These are phyloP conservation scores for Lasius platythorax DNA, from an alignment of 2,888 invertebrate species.

Conservation along the genomic window DNA sequence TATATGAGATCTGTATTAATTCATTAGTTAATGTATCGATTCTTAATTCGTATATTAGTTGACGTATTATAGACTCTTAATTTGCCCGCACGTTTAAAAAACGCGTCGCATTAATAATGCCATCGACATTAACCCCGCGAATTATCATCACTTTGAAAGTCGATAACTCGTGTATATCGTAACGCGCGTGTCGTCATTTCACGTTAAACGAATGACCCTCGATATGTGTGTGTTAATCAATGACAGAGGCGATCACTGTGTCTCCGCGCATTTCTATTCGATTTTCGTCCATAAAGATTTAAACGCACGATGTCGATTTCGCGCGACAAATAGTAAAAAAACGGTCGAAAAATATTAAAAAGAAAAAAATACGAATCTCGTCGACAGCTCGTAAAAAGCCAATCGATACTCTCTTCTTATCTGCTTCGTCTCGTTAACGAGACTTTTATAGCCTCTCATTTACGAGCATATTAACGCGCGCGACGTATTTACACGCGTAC, in stretches of 20 bases:
- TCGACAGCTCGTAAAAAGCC: background rate
- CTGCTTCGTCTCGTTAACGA: slow-evolving; percentile 17
- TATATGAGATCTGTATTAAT: slow-evolving; percentile 62
- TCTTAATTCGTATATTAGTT: slow-evolving; percentile 17
- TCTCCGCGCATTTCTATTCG: background rate
- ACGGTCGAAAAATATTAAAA: background rate
- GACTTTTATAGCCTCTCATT: slow-evolving; percentile 20
- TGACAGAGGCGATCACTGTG: slow-evolving; percentile 5
- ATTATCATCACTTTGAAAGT: slow-evolving; percentile 3
- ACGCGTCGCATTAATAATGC: background rate
- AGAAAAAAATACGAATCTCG: slow-evolving; percentile 9
- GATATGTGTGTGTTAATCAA: slow-evolving; percentile 8
- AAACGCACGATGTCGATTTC: slow-evolving; percentile 6
- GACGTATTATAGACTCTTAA: background rate
- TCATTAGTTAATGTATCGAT: background rate
- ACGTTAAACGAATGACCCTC: slow-evolving; percentile 6
- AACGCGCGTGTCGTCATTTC: slow-evolving; percentile 11
- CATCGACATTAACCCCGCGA: background rate
- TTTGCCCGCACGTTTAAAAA: slow-evolving; percentile 6
- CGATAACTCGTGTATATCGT: background rate
- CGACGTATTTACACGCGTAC: slow-evolving; percentile 9
- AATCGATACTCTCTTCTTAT: slow-evolving; percentile 38
- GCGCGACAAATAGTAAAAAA: background rate
- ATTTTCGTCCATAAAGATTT: background rate
- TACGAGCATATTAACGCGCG: slow-evolving; percentile 5